A percentile compares a stretch with the other conserved stretches of the same genome.
phyloP scores from a whole-genome alignment of 2,797 vertebrate genomes.

The Myioborus melanocephalus region DNA sequence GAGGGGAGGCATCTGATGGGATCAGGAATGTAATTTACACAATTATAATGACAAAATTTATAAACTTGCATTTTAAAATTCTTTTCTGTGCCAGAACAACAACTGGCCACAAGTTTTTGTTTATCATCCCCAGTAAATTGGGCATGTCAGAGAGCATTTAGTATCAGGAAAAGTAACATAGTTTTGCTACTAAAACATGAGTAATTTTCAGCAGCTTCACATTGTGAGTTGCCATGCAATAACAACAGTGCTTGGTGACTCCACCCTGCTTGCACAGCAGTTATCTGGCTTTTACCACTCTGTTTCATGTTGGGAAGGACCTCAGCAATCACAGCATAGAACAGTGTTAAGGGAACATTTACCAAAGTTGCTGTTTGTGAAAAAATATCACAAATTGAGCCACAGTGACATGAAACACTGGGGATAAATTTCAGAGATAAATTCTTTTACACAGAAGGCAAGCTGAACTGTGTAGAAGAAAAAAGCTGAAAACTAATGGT shows the following conservation, averaged over 20 bases:
- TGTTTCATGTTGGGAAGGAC: not conserved
- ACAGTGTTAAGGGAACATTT: not conserved
- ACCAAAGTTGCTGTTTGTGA: not conserved
- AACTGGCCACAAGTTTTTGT: not conserved
- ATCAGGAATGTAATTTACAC: not conserved
- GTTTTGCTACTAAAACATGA: not conserved
- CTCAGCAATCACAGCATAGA: not conserved
- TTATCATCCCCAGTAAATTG: not conserved
- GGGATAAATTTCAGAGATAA: not conserved
- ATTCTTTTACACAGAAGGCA: not conserved
- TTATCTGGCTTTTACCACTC: not conserved
- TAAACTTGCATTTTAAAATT: not conserved
- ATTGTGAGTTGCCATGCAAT: not conserved
- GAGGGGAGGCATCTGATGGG: not conserved
- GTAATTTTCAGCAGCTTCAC: conserved; percentile 2
- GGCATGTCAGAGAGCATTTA: not conserved
- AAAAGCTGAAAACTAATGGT: not conserved
- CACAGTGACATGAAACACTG: not conserved
- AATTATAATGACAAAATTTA: not conserved
- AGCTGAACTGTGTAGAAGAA: not conserved
- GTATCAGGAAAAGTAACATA: not conserved
- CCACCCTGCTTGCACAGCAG: not conserved
- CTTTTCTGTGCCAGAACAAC: not conserved
- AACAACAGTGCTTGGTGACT: not conserved
- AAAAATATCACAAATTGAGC: not conserved